Evolutionary conservation across 2,888 invertebrate genomes (phyloP).

Genomic region (Yponomeuta sedellus): DNA sequence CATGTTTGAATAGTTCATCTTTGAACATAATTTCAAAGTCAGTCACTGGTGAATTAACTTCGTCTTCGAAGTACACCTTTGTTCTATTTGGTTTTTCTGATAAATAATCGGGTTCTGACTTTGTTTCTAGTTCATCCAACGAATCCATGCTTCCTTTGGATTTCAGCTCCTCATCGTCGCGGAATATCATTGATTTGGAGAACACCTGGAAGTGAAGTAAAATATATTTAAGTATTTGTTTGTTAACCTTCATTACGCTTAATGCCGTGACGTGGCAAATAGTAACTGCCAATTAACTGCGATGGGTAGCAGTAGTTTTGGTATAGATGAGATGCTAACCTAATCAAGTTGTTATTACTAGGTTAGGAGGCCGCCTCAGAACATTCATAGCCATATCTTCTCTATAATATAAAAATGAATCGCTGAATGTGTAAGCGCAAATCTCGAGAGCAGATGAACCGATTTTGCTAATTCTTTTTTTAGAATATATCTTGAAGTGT

Average conservation of each 20-base stretch:
- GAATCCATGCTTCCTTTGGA: conserved; percentile 46
- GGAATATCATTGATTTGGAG: conserved; percentile 70
- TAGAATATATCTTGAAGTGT: too few species aligned
- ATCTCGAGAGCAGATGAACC: too few species aligned
- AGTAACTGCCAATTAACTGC: too few species aligned
- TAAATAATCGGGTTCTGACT: conserved; percentile 63
- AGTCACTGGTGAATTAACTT: conserved; percentile 66
- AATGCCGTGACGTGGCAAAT: too few species aligned
- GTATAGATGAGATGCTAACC: too few species aligned
- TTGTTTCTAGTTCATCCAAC: conserved; percentile 61
- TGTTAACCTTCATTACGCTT: neutral
- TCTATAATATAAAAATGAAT: too few species aligned
- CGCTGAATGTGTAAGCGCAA: too few species aligned
- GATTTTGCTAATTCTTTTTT: too few species aligned
- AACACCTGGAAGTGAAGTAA: conserved; percentile 54
- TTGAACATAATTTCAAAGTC: conserved; percentile 75
- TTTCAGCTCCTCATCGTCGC: conserved; percentile 63
- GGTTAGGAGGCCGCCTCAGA: too few species aligned
- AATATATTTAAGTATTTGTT: neutral
- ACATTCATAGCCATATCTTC: too few species aligned
- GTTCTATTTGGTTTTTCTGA: conserved; percentile 62
- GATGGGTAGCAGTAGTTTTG: too few species aligned
- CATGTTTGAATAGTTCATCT: conserved; percentile 58
- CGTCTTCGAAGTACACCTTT: conserved; percentile 70
- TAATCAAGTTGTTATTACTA: too few species aligned